phyloP scores from a whole-genome alignment of 2,113 vertebrate genomes.

The Notarius lentiginosus region DNA sequence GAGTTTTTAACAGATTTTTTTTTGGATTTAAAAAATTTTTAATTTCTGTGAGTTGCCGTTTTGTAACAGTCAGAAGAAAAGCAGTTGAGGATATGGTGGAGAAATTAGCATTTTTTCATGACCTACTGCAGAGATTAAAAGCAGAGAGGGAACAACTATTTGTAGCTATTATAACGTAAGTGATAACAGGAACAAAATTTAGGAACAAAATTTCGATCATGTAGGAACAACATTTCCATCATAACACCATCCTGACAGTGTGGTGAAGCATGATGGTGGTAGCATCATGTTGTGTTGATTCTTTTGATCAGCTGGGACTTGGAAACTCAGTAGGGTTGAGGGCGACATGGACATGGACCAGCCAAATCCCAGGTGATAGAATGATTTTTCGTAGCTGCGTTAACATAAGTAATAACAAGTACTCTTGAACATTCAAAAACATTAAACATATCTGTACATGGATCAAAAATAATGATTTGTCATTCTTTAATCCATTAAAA shows the following conservation, averaged over 20 bases:
- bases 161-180: neutral
- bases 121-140: neutral
- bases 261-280: neutral
- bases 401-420: too few species aligned
- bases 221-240: neutral
- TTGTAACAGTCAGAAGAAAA: neutral
- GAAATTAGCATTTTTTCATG: neutral
- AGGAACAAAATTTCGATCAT: too few species aligned
- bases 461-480: neutral
- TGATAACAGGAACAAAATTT: neutral
- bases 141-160: neutral
- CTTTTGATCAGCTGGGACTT: neutral
- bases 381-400: neutral
- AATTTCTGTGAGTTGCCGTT: neutral
- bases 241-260: neutral
- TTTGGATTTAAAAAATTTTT: neutral
- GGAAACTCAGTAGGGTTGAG: neutral
- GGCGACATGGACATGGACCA: neutral
- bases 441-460: neutral
- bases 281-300: neutral
- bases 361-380: neutral
- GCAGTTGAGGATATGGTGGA: neutral
- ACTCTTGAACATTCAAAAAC: neutral
- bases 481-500: neutral
- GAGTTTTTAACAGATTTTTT: neutral